Evolutionary conservation across 2,797 vertebrate genomes (phyloP), one percentile per base, ranked within the genome.

Genomic region (Cephalopachus bancanus): DNA sequence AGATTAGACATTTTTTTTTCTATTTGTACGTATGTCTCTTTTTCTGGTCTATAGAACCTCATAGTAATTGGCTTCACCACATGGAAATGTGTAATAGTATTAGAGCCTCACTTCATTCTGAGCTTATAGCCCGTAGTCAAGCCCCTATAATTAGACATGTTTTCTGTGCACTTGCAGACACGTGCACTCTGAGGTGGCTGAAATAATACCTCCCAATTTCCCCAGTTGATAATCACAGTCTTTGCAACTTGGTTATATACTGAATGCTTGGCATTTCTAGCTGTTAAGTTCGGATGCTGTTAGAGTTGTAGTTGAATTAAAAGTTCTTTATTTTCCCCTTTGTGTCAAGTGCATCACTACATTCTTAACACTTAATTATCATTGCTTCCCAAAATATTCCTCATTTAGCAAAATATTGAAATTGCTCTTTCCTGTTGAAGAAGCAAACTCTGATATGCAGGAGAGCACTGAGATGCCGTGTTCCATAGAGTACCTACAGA

Each of bases 301-400:
- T 95, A 95, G 97, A 97, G 95, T 94, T 98, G 95, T 94, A 97
- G 96, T 86, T 95, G 97, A 98, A 84, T 97, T 96, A 71, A 94
- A 80, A 76, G 75, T 97, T 97, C 98, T 98, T 97, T 97, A 98
- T 98, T 98, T 97, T 72, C 86, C 88, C 86, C 94, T 81, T 95
- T 17, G 64, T 98, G 97, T 97, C 97, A 98, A 96, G 95, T 94
- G 90, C 75, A 95, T 96, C 96, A 74, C 92, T 89, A 93, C 80
- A 83, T 94, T 96, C 93, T 97, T 96, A 97, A 96, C 89, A 95
- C 96, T 97, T 96, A 97, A 98, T 97, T 98, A 97, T 97, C 94
- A 57, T 85, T 89, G 91, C n/a, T 49, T 98, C 94, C 97, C 80
- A 75, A 97, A 97, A 97, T 97, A 98, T 94, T 98, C 93, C 83